Evolutionary conservation across 2,113 vertebrate genomes (phyloP).

Genomic region (Zeus faber): DNA sequence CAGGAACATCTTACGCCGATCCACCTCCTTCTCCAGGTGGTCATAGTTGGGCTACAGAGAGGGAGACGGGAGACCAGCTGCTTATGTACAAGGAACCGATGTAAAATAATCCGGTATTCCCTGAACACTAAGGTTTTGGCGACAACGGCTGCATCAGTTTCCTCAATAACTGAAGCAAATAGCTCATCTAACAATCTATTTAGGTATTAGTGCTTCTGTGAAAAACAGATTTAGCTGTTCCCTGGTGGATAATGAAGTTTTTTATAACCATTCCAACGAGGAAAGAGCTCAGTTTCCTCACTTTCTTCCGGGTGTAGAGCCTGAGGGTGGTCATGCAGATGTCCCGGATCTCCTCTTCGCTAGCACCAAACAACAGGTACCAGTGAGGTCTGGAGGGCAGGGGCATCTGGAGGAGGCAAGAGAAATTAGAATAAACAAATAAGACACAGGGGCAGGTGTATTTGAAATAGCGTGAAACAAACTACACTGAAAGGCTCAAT

Average conservation of each 20-base stretch:
- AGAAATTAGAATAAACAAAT: neutral
- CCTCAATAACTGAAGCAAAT: too few species aligned
- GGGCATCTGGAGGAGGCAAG: constrained; percentile 78
- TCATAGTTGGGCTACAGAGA: constrained; percentile 92
- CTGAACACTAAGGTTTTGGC: too few species aligned
- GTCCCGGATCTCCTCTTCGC: constrained; percentile 92
- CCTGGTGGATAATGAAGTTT: too few species aligned
- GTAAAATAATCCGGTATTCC: too few species aligned
- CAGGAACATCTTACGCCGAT: constrained; percentile 90
- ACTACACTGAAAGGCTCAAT: neutral
- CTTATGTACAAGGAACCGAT: too few species aligned
- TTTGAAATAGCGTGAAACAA: too few species aligned
- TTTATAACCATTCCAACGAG: neutral
- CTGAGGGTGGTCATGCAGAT: constrained; percentile 91
- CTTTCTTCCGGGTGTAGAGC: constrained; percentile 95
- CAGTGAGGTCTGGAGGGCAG: constrained; percentile 92
- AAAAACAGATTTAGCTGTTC: too few species aligned
- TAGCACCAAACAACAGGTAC: constrained; percentile 93
- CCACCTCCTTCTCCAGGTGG: constrained; percentile 94
- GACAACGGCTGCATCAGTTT: too few species aligned
- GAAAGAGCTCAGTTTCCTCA: constrained; percentile 33
- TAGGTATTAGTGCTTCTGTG: too few species aligned
- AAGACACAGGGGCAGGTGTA: neutral
- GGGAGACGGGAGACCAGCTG: neutral
- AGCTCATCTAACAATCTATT: neutral